These are phyloP conservation scores for Megamerina dolium DNA, from an alignment of 2,888 invertebrate genomes.

Conservation along the genomic window DNA sequence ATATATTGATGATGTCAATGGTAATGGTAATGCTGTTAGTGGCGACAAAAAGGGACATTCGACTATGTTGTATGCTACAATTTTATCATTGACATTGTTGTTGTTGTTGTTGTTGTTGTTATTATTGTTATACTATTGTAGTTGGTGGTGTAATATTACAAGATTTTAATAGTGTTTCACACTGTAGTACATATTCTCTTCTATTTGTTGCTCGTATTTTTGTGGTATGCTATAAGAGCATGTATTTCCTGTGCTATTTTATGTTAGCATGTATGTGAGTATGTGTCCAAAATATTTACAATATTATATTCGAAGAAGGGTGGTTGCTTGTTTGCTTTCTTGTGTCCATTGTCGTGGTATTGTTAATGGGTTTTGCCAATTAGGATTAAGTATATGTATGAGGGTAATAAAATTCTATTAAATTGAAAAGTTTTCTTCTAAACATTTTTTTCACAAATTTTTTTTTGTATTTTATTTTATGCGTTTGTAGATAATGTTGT, in stretches of 20 bases:
- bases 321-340: no score
- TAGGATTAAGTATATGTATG: constrained; percentile 22
- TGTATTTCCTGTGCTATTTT: background rate
- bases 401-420: constrained; percentile 17
- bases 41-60: background rate
- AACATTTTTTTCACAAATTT: no score
- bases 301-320: no score
- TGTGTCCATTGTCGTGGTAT: constrained; percentile 21
- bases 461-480: no score
- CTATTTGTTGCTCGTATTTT: background rate
- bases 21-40: background rate
- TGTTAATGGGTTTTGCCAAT: constrained; percentile 31
- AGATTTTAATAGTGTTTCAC: constrained; percentile 21
- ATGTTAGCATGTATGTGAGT: background rate
- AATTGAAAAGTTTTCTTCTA: constrained; percentile 12
- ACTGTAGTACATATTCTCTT: constrained; percentile 1
- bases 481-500: background rate
- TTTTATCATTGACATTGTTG: background rate
- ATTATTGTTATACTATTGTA: constrained; percentile 17
- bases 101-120: constrained; percentile 8
- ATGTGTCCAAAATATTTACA: constrained; percentile 5
- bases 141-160: constrained; percentile 24
- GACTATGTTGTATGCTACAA: no score
- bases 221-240: background rate
- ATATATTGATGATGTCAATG: background rate